phyloP scores from a whole-genome alignment of 2,888 invertebrate genomes.

The Himalopsyche anomala region DNA sequence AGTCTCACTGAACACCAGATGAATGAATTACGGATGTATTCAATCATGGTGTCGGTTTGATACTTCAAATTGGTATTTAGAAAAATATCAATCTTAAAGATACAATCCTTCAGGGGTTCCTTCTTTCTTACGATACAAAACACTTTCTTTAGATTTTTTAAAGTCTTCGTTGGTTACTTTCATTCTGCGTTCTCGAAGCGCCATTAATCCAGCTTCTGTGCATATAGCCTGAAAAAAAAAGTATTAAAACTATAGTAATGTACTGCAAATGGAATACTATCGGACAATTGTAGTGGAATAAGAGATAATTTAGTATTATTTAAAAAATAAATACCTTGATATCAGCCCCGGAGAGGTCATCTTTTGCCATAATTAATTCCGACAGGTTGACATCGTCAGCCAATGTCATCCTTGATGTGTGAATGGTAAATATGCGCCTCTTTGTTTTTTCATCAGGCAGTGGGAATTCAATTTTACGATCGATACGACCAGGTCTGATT shows the following conservation, averaged over 20 bases:
- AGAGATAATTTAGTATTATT: slow-evolving; percentile 44
- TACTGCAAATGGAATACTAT: neutral
- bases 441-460: slow-evolving; percentile 99
- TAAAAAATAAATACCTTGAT: slow-evolving; percentile 82
- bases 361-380: slow-evolving; percentile 99
- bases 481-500: slow-evolving; percentile 97
- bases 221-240: slow-evolving; percentile 90
- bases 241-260: too few species aligned
- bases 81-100: slow-evolving; percentile 78
- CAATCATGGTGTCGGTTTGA: neutral
- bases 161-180: slow-evolving; percentile 99
- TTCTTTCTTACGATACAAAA: slow-evolving; percentile 98
- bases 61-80: neutral
- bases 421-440: slow-evolving; percentile 96
- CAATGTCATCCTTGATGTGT: slow-evolving; percentile 99
- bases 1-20: neutral
- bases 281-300: neutral
- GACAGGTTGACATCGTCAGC: slow-evolving; percentile 97
- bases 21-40: neutral
- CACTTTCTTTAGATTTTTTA: slow-evolving; percentile 99
- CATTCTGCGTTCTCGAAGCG: slow-evolving; percentile 97
- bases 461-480: slow-evolving; percentile 99
- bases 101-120: slow-evolving; percentile 99
- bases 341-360: slow-evolving; percentile 98
- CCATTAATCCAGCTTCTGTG: slow-evolving; percentile 99